Base-by-base conservation (phyloP, 2,797 vertebrate genomes). In the Sardinella longiceps region DNA sequence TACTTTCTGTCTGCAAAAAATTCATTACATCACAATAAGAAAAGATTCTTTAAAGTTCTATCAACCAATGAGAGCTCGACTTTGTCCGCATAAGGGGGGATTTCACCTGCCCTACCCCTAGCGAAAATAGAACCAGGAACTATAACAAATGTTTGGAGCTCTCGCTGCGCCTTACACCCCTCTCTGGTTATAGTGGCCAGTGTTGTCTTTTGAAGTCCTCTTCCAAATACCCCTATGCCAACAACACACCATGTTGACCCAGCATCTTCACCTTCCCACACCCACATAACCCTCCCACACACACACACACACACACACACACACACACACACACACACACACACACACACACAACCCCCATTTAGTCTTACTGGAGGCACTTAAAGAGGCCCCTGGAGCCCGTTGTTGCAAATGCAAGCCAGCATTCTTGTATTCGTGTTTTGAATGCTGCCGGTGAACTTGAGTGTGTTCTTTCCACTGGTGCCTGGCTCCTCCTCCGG, bases 221-320 rank as follows among this genome's bases (percentile, higher is more conserved):
- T 70, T 70, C 25, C 33, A 74, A 74, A 74, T 39, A 43, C 70
- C 70, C 70, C 70, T 43, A 77, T 77, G 15, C 70, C 33, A 39
- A 43, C 33, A 39, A 43, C 70, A 9, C 43, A n/a, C 70, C 18
- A 10, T 77, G 37, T 37, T 43, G 33, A 15, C 70, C 70, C 18
- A 43, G 33, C 18, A 77, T 77, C 20, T 70, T 10, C 18, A 23
- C 1, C 70, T 23, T 0, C 14, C 70, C 2, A 5, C 70, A n/a
- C 6, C 70, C 37, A 43, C 28, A 48, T 11, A n/a, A 48, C 46
- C 7, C 46, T 9, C 46, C 2, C 46, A 48, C 46, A 48, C 46
- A 48, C 46, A 1, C 46, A 48, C 46, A 48, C 45, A 45, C 45
- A 45, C 45, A 45, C 45, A 45, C 45, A 45, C 45, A 45, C 45